Conservation (phyloP, 1,140 invertebrate genomes). For the Tetragnatha versicolor region DNA sequence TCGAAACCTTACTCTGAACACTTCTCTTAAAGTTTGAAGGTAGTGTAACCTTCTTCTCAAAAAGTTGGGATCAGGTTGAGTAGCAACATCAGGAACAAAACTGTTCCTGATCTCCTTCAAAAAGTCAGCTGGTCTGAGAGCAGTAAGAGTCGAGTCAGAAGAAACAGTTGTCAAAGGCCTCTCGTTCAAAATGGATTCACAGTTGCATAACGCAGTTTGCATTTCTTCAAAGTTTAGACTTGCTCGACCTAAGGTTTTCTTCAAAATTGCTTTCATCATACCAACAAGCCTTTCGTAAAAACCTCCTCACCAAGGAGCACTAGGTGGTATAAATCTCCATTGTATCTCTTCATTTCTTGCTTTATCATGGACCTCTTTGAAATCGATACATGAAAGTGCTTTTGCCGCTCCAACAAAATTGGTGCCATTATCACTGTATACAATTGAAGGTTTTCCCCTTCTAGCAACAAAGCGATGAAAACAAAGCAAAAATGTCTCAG, state of each 20-base stretch:
- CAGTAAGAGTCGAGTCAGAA: not conserved
- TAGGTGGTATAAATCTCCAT: not conserved
- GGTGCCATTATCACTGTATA: conserved; percentile 62
- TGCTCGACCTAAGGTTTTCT: not conserved
- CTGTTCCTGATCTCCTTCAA: conserved; percentile 40
- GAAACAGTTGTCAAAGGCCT: conserved; percentile 29
- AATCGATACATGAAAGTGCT: not conserved
- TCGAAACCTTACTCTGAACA: not conserved
- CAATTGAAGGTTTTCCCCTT: conserved; percentile 59
- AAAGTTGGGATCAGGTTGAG: not conserved
- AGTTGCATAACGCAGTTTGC: conserved; percentile 11
- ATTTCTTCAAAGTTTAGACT: conserved; percentile 20
- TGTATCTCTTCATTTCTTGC: not conserved
- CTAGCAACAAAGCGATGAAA: conserved; percentile 63
- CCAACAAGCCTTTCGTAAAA: conserved; percentile 1
- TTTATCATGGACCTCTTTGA: not conserved
- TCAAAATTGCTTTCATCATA: not conserved
- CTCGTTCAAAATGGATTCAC: conserved; percentile 51
- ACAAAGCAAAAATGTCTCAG: conserved; percentile 61
- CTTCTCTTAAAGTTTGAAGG: not conserved
- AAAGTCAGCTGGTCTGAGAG: conserved; percentile 7
- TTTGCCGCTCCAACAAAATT: conserved; percentile 61
- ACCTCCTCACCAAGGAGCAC: not conserved
- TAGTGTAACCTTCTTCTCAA: conserved; percentile 4
- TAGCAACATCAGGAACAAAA: not conserved